A percentile compares a stretch with the other conserved stretches of the same genome.
These are phyloP conservation scores for Anastatus disparis DNA, from an alignment of 1,140 invertebrate genomes.

Conservation along the genomic window DNA sequence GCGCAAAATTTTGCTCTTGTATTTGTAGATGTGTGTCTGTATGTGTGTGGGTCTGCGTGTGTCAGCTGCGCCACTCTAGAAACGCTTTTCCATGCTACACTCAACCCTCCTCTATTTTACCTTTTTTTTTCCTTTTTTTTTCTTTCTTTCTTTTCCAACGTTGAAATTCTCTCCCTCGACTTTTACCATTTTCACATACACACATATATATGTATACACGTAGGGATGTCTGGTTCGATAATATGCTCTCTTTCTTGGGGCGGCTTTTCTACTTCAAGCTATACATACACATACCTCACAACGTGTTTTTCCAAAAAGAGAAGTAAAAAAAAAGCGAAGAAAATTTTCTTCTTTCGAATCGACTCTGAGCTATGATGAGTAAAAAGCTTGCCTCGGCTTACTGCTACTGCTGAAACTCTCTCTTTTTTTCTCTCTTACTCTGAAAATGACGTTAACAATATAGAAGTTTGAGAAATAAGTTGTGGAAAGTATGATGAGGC, in stretches of 20 bases:
- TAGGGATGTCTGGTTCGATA: constrained; percentile 55
- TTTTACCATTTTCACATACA: constrained; percentile 57
- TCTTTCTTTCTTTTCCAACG: not conserved
- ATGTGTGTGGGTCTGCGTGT: too few species aligned
- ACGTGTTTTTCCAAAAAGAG: constrained; percentile 1
- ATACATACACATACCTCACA: not conserved
- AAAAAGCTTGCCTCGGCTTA: not conserved
- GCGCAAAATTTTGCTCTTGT: constrained; percentile 54
- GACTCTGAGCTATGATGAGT: too few species aligned
- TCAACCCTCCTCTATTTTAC: not conserved
- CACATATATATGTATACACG: too few species aligned
- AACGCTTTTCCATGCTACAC: constrained; percentile 42
- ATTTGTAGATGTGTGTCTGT: too few species aligned
- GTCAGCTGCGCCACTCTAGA: constrained; percentile 47
- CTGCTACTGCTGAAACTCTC: too few species aligned
- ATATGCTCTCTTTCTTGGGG: constrained; percentile 47
- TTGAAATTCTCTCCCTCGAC: constrained; percentile 46
- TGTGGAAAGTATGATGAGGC: constrained; percentile 15
- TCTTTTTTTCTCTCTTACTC: not conserved
- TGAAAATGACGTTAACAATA: constrained; percentile 27
- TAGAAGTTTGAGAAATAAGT: constrained; percentile 35
- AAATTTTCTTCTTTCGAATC: constrained; percentile 7
- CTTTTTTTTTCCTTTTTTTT: constrained; percentile 30
- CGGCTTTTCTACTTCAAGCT: constrained; percentile 10
- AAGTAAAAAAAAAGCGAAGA: not conserved